Evolutionary conservation across 2,888 invertebrate genomes (phyloP), one percentile per base, ranked within the genome.

Genomic region (Drosophila quinaria): DNA sequence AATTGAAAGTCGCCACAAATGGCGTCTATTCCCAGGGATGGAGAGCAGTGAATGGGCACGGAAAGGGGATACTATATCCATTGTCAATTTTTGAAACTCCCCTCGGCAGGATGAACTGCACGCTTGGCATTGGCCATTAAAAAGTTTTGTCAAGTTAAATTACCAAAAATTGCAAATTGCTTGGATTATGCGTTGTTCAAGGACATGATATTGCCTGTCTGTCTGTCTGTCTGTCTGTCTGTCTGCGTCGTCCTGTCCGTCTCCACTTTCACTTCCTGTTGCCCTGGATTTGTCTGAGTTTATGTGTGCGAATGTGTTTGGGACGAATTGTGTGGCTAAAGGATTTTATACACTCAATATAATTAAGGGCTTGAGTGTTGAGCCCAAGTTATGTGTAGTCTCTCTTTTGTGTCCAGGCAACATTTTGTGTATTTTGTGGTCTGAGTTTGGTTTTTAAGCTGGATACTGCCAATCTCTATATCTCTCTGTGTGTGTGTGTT

Each of bases 101-200:
- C 44, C 31, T 29, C 8, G 46, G 25, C n/a, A 29, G 50, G 52
- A 31, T 58, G 58, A 54, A n/a, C 35, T 54, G 61, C 64, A 42
- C 50, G 60, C 41, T 54, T 70, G 81, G 47, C 81, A 69, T 68
- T 78, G 82, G 69, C 89, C 78, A 87, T 87, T 87, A 85, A 81
- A 86, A 90, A 87, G 81, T 87, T 87, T 87, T 89, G 83, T 83
- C 88, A 89, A 87, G 90, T 87, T 88, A 89, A 91, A 91, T 91
- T 91, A 87, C 91, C 91, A 90, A 91, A 91, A 91, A 90, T 91
- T 91, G 91, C 91, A 91, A 91, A 91, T 91, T 91, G 90, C 81
- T 87, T 78, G 90, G 90, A 91, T 89, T 87, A 85, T 80, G 76
- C 71, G 78, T 61, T 67, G 74, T 79, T 68, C 78, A 84, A 81